These are phyloP conservation scores for Tylochromis polylepis DNA, from an alignment of 2,113 vertebrate genomes.

Conservation along the genomic window DNA sequence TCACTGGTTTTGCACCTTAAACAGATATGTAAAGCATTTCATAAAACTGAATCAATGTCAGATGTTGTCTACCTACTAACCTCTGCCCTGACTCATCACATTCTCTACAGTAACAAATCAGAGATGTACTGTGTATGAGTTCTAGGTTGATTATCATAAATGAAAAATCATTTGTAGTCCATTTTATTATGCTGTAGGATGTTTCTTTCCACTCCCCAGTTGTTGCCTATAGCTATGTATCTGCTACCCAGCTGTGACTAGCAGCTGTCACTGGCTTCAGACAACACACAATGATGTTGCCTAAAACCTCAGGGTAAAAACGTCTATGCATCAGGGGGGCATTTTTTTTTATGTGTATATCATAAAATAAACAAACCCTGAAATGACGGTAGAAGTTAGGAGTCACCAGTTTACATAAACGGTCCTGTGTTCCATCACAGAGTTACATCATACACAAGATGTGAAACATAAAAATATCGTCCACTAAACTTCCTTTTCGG, in stretches of 20 bases:
- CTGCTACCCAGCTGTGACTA: constrained; percentile 45
- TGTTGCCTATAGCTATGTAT: constrained; percentile 25
- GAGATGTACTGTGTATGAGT: not conserved
- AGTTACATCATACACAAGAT: not conserved
- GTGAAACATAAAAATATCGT: not conserved
- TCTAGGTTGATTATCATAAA: constrained; percentile 6
- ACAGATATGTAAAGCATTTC: not conserved
- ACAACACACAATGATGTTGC: constrained; percentile 20
- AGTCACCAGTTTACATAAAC: not conserved
- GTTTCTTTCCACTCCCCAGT: constrained; percentile 7
- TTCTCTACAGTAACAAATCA: not conserved
- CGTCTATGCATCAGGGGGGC: not conserved
- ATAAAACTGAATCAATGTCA: not conserved
- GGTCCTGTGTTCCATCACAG: not conserved
- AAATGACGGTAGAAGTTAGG: not conserved
- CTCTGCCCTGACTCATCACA: not conserved
- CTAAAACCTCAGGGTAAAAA: constrained; percentile 23
- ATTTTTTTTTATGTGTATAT: constrained; percentile 7
- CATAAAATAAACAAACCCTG: constrained; percentile 20
- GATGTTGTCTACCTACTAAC: not conserved
- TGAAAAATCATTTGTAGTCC: constrained; percentile 21
- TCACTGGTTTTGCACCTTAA: not conserved
- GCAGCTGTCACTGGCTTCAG: constrained; percentile 42
- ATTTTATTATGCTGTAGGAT: constrained; percentile 29
- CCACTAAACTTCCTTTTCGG: not conserved